Base-by-base conservation (phyloP, 35 echinoderm and acorn worm species). In the Diadema setosum region DNA sequence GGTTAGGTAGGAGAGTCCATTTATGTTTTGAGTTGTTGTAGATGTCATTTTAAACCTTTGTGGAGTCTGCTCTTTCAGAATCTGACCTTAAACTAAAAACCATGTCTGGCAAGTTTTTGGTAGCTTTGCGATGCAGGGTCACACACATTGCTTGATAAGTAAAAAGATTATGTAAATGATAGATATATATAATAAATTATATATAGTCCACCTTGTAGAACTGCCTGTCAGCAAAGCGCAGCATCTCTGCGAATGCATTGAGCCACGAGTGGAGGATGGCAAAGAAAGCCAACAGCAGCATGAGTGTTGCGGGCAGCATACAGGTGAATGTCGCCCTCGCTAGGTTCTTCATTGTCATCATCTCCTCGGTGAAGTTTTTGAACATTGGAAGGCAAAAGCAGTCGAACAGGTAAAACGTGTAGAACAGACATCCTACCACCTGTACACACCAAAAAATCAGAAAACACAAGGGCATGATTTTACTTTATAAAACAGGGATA, bases 171-270 rank as follows among this genome's bases (percentile, higher is more conserved):
- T n/a, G n/a, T n/a, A n/a, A n/a, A n/a, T n/a, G n/a, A n/a, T n/a
- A n/a, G n/a, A n/a, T n/a, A n/a, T n/a, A n/a, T n/a, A n/a, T n/a
- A n/a, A n/a, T n/a, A n/a, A 11, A 52, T 52, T 11, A 9, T n/a
- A 52, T 52, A 52, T 52, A 52, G 37, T 23, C 65, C 49, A 98
- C 96, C 92, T 91, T 94, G 85, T 98, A 98, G 74, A 98, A 98
- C 69, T 91, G 88, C 75, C 96, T 94, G 70, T 98, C 96, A 5
- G 96, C 96, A 83, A 98, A 98, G 5, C 89, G 58, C 81, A 94
- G 35, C 96, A 98, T 98, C 88, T 98, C 96, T 4, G 88, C 96
- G 46, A 86, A 87, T 16, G 96, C 96, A 52, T 94, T 98, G 21
- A 98, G 41, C 92, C 96, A 98, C 16, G 92, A 94, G 75, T 94